These are phyloP conservation scores for Rhyacichthys aspro DNA, from an alignment of 2,797 vertebrate species.

Conservation along the genomic window DNA sequence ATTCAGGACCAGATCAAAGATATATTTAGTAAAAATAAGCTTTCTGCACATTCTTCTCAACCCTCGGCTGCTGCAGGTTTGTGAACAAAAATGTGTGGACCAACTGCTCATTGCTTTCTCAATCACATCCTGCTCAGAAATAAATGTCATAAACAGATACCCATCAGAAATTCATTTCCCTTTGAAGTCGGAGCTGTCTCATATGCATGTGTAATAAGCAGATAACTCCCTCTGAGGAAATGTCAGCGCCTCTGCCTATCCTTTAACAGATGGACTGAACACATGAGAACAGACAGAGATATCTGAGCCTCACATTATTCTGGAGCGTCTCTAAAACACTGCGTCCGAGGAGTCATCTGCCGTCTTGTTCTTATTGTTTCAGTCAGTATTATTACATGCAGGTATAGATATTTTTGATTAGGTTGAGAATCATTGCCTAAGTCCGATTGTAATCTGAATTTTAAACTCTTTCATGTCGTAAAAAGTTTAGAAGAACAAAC, in stretches of 20 bases:
- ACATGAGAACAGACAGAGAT: slow-evolving; percentile 33
- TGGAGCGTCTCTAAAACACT: no score
- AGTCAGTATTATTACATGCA: no score
- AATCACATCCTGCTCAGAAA: slow-evolving; percentile 53
- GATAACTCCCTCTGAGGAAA: slow-evolving; percentile 66
- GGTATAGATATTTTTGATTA: no score
- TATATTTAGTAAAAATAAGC: slow-evolving; percentile 9
- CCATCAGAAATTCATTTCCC: slow-evolving; percentile 73
- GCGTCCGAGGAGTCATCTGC: no score
- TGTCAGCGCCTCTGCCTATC: slow-evolving; percentile 60
- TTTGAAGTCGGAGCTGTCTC: slow-evolving; percentile 57
- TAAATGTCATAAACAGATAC: slow-evolving; percentile 71
- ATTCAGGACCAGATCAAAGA: slow-evolving; percentile 24
- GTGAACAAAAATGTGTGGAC: slow-evolving; percentile 45
- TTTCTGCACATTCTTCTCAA: slow-evolving; percentile 2
- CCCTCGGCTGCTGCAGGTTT: slow-evolving; percentile 23
- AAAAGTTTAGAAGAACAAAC: no score
- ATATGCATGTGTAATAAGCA: slow-evolving; percentile 45
- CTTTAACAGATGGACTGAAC: slow-evolving; percentile 45
- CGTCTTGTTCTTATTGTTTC: no score
- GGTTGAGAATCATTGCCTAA: no score
- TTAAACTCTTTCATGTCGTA: no score
- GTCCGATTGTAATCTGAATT: no score
- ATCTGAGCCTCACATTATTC: no score
- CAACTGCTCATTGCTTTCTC: slow-evolving; percentile 46